Base-by-base conservation (phyloP, 1,140 invertebrate species). In the Aethina tumida region DNA sequence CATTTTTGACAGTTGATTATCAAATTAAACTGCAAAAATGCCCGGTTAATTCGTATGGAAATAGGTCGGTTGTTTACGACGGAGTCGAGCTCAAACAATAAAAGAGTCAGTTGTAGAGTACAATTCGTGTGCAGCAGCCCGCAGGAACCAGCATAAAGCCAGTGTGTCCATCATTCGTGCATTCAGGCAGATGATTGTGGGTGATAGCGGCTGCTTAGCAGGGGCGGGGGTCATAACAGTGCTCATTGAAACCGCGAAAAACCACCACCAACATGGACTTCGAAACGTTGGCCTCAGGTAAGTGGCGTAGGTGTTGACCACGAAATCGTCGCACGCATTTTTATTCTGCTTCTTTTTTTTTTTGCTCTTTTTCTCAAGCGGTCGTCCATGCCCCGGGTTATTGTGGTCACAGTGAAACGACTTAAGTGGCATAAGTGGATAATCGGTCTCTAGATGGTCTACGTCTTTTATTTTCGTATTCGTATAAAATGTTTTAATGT, bases 281-380 rank as follows among this genome's bases (percentile, higher is more conserved):
- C 47, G 56, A 56, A 47, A 53, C 54, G 35, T 39, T 59, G 49
- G 56, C 56, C 47, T 43, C 50, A 59, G 56, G 56, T 59, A 48
- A 55, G 40, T 43, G 28, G n/a, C 30, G n/a, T 8, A n/a, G n/a
- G n/a, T n/a, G n/a, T n/a, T n/a, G n/a, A n/a, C n/a, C n/a, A n/a
- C n/a, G n/a, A n/a, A n/a, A n/a, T n/a, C n/a, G n/a, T n/a, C n/a
- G n/a, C n/a, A n/a, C n/a, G n/a, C n/a, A n/a, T n/a, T n/a, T n/a
- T n/a, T n/a, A n/a, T n/a, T n/a, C n/a, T n/a, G n/a, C n/a, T n/a
- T n/a, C n/a, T n/a, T n/a, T n/a, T n/a, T n/a, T n/a, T n/a, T n/a
- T n/a, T n/a, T n/a, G n/a, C n/a, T n/a, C n/a, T n/a, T n/a, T n/a
- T n/a, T n/a, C n/a, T n/a, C n/a, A n/a, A n/a, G n/a, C n/a, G n/a